These are phyloP conservation scores for Anoplius nigerrimus DNA, from an alignment of 2,888 invertebrate species.

Conservation along the genomic window DNA sequence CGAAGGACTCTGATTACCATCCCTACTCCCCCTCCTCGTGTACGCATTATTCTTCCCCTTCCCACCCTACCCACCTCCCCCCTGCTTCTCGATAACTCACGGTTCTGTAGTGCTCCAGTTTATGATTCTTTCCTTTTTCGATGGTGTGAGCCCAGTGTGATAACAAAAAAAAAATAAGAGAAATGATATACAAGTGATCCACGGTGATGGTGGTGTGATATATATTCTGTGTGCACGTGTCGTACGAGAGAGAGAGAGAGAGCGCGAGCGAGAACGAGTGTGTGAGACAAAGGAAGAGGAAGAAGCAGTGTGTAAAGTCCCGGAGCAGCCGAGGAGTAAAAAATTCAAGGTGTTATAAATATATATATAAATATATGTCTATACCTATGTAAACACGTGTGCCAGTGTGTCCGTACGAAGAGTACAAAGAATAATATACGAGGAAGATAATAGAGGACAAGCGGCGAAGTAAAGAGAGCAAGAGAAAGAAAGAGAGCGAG, in stretches of 20 bases:
- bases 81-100: conserved; percentile 54
- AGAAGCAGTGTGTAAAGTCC: conserved; percentile 5
- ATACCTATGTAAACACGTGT: conserved; percentile 52
- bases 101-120: conserved; percentile 69
- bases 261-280: conserved; percentile 13
- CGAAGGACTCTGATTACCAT: conserved; percentile 67
- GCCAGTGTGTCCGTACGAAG: conserved; percentile 53
- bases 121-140: conserved; percentile 49
- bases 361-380: conserved; percentile 42
- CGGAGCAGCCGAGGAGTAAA: conserved; percentile 13
- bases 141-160: conserved; percentile 68
- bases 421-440: conserved; percentile 37
- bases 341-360: conserved; percentile 8
- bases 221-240: conserved; percentile 42
- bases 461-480: conserved; percentile 5
- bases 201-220: conserved; percentile 52
- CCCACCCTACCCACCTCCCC: conserved; percentile 2
- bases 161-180: conserved; percentile 48
- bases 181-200: conserved; percentile 44
- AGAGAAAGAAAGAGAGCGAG: conserved; percentile 16
- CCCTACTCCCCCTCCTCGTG: conserved; percentile 38
- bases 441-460: conserved; percentile 7
- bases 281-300: conserved; percentile 19
- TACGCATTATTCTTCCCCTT: conserved; percentile 44
- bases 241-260: conserved; percentile 1